phyloP scores from a whole-genome alignment of 2,113 vertebrate genomes.

The Pipa parva region DNA sequence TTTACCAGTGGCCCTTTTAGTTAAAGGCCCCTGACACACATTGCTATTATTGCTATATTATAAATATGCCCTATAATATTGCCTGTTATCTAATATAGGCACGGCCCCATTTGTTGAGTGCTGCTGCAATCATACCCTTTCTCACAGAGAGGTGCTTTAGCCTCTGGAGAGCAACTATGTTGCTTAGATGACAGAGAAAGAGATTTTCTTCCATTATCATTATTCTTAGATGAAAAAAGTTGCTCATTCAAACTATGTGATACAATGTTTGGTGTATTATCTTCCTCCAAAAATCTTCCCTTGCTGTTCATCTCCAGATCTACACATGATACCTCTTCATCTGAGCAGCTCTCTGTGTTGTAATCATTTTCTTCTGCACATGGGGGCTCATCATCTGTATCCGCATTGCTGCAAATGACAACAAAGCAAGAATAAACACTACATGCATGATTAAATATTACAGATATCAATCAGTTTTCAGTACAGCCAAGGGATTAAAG shows the following conservation, averaged over 20 bases:
- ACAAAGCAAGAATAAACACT: background rate
- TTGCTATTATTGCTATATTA: too few relatives aligned
- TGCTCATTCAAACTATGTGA: slow-evolving; percentile 21
- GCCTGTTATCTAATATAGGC: slow-evolving; percentile 7
- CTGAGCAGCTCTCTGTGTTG: slow-evolving; percentile 54
- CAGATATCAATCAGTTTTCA: slow-evolving; percentile 18
- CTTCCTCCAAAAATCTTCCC: slow-evolving; percentile 42
- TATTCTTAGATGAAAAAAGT: slow-evolving; percentile 30
- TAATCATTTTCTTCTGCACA: slow-evolving; percentile 82
- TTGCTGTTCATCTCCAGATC: slow-evolving; percentile 60
- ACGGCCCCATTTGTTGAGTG: slow-evolving; percentile 16
- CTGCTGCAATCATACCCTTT: slow-evolving; percentile 24
- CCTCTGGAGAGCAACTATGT: background rate
- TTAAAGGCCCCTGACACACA: too few relatives aligned
- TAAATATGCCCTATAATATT: too few relatives aligned
- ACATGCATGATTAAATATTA: slow-evolving; percentile 24
- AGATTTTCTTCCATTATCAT: background rate
- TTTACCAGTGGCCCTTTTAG: too few relatives aligned
- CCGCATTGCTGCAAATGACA: slow-evolving; percentile 37
- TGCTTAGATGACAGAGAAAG: slow-evolving; percentile 16
- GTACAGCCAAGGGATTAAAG: slow-evolving; percentile 14
- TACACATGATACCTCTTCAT: slow-evolving; percentile 51
- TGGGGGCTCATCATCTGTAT: slow-evolving; percentile 80
- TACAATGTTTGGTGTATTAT: slow-evolving; percentile 36
- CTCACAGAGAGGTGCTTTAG: slow-evolving; percentile 23